Percentiles rank a stretch among this genome's conserved stretches.
Evolutionary conservation across 2,797 vertebrate genomes (phyloP).

Genomic region (Pogoniulus pusillus): DNA sequence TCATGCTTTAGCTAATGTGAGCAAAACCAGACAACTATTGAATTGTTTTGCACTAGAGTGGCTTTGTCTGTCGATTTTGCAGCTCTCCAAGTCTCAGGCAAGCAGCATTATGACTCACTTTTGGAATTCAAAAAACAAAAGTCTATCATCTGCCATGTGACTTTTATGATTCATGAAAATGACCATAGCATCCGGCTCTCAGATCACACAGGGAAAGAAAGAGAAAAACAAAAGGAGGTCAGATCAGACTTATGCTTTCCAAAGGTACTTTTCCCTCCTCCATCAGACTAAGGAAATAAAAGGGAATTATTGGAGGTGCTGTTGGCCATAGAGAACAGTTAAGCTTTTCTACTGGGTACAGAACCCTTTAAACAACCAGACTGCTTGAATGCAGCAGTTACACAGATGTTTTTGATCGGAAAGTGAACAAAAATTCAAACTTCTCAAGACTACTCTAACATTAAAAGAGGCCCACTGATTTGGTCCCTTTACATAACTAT

Average conservation of each 20-base stretch:
- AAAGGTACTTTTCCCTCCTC: background rate
- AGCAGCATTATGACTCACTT: conserved; percentile 35
- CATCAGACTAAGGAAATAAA: background rate
- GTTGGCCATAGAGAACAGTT: background rate
- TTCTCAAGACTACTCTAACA: background rate
- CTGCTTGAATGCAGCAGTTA: background rate
- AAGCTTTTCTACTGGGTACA: background rate
- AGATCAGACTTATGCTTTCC: background rate
- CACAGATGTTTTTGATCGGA: background rate
- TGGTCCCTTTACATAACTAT: background rate
- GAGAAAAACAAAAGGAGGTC: background rate
- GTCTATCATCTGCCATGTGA: background rate
- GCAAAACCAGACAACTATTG: background rate
- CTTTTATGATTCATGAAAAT: conserved; percentile 40
- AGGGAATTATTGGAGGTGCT: background rate
- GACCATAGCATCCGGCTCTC: background rate
- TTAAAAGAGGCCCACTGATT: background rate
- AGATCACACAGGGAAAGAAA: background rate
- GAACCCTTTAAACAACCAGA: background rate
- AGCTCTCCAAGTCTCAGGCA: conserved; percentile 23
- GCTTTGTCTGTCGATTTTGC: background rate
- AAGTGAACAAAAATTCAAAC: background rate
- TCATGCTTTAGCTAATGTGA: background rate
- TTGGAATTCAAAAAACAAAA: conserved; percentile 28
- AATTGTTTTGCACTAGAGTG: conserved; percentile 38